These are phyloP conservation scores for Halcyon senegalensis DNA, from an alignment of 2,113 vertebrate genomes.

Conservation along the genomic window DNA sequence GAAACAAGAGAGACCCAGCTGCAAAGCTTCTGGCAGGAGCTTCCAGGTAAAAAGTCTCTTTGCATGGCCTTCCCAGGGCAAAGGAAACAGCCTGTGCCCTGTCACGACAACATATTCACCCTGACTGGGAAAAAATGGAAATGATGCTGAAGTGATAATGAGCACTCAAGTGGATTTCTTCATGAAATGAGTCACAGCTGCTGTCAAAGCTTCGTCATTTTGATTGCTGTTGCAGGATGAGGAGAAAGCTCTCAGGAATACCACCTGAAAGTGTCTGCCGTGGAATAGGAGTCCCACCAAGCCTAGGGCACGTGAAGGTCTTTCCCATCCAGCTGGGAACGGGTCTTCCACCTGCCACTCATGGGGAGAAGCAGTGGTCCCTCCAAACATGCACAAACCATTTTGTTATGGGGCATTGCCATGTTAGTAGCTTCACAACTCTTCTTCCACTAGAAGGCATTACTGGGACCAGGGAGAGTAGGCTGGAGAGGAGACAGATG, in stretches of 20 bases:
- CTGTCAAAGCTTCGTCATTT: conserved; percentile 19
- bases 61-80: neutral
- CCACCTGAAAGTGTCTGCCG: neutral
- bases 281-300: neutral
- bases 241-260: neutral
- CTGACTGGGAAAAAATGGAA: conserved; percentile 22
- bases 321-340: neutral
- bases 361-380: neutral
- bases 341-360: neutral
- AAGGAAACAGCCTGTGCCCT: neutral
- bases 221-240: neutral
- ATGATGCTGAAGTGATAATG: conserved; percentile 38
- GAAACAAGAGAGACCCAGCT: conserved; percentile 11
- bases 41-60: neutral
- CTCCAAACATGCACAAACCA: neutral
- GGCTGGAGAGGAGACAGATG: conserved; percentile 49
- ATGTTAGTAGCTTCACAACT: neutral
- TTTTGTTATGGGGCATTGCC: neutral
- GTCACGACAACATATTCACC: conserved; percentile 4
- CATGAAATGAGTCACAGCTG: conserved; percentile 38
- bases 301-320: neutral
- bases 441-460: neutral
- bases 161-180: conserved; percentile 28
- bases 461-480: neutral
- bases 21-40: conserved; percentile 6